phyloP scores from a whole-genome alignment of 2,888 invertebrate genomes.

The Saturnia japonica region DNA sequence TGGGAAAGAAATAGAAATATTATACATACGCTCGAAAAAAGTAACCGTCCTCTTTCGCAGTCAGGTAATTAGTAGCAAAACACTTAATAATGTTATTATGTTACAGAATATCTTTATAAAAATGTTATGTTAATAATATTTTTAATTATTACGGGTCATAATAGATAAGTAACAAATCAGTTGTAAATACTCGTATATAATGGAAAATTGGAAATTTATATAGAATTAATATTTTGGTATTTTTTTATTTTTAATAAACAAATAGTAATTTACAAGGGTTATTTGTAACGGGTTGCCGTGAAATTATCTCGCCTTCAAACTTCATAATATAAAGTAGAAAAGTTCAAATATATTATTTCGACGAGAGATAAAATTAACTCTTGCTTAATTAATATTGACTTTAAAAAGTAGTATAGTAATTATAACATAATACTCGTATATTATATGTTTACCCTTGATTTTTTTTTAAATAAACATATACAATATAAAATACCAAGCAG shows the following conservation, averaged over 20 bases:
- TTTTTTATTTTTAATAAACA: conserved; percentile 25
- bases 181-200: background rate
- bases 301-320: conserved; percentile 44
- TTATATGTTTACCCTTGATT: no score
- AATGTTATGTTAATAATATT: background rate
- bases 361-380: background rate
- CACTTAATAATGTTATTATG: no score
- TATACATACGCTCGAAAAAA: no score
- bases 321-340: conserved; percentile 35
- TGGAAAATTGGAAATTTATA: background rate
- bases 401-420: background rate
- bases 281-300: conserved; percentile 31
- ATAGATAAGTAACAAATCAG: background rate
- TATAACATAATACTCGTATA: background rate
- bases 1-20: no score
- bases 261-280: conserved; percentile 36
- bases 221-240: background rate
- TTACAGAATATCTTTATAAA: background rate
- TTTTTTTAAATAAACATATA: no score
- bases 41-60: no score
- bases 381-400: background rate
- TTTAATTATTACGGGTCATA: background rate
- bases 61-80: no score
- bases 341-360: conserved; percentile 5
- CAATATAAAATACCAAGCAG: no score